Evolutionary conservation across 2,113 vertebrate species (phyloP).

Genomic region (Pachypanchax playfairii): DNA sequence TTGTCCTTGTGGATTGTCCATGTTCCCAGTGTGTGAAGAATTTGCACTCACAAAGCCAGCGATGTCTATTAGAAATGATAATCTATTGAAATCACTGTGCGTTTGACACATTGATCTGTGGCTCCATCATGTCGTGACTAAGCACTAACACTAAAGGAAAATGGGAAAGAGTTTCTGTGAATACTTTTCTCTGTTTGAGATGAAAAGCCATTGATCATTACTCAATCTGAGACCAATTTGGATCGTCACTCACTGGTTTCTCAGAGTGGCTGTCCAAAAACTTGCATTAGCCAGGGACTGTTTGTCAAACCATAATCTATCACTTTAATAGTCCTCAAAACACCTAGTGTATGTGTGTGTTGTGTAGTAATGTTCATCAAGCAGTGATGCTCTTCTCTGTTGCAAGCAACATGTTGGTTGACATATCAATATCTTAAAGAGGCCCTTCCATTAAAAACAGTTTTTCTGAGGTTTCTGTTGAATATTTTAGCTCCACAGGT

Average conservation of each 20-base stretch:
- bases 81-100: conserved; percentile 13
- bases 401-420: no score
- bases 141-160: background rate
- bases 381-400: conserved; percentile 17
- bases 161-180: background rate
- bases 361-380: background rate
- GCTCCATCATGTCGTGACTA: conserved; percentile 10
- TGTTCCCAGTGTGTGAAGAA: conserved; percentile 12
- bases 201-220: background rate
- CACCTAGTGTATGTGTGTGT: background rate
- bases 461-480: no score
- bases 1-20: conserved; percentile 15
- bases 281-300: background rate
- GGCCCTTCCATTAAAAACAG: no score
- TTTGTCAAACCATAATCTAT: background rate
- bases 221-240: conserved; percentile 1
- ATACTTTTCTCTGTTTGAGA: background rate
- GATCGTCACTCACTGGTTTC: conserved; percentile 5
- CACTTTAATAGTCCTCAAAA: conserved; percentile 5
- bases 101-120: conserved; percentile 1
- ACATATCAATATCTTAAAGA: conserved; percentile 25
- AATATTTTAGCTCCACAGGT: no score
- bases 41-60: background rate
- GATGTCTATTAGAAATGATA: conserved; percentile 22
- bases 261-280: background rate